Evolutionary conservation across 2,797 vertebrate species (phyloP), one percentile per base, ranked within the genome.

Genomic region (Sebastes alutus): DNA sequence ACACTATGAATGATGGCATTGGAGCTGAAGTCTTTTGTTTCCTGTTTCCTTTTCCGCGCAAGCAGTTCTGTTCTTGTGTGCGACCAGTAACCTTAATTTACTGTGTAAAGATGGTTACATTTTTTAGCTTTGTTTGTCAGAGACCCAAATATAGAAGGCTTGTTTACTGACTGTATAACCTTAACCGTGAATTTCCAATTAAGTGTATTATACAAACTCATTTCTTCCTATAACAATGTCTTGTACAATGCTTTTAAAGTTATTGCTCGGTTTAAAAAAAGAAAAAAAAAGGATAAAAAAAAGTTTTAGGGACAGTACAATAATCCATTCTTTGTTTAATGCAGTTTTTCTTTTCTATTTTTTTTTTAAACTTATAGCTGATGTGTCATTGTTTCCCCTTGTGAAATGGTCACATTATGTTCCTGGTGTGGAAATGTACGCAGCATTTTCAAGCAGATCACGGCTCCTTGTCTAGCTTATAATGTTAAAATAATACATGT

Each of bases 51-150:
- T 92, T 27, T 88, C 97, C 97, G 96, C 98, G 97, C 97, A 99
- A 99, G 98, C 97, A 98, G 97, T 99, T 99, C 97, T 99, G 97
- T 99, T 99, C 97, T 98, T 99, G 98, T 98, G 98, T 99, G 97
- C 97, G 96, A 99, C 97, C 97, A 97, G 98, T 99, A 99, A 99
- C 98, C 98, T 98, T 99, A 99, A 99, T 99, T 99, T 99, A 99
- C 98, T 99, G 98, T 99, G 98, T 99, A 99, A 99, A 99, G 97
- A 99, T 99, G 98, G 98, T 99, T 99, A 99, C 98, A 97, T 98
- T 98, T 95, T 95, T 98, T 98, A 97, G 97, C 97, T 97, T 98
- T 97, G 95, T 98, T 98, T 97, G 96, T 98, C 97, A 96, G 96
- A 98, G 96, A 97, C 96, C 92, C 94, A 96, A 97, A 97, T 97